Evolutionary conservation across 2,113 vertebrate species (phyloP), one percentile per base, ranked within the genome.

Genomic region (Syrrhaptes paradoxus): DNA sequence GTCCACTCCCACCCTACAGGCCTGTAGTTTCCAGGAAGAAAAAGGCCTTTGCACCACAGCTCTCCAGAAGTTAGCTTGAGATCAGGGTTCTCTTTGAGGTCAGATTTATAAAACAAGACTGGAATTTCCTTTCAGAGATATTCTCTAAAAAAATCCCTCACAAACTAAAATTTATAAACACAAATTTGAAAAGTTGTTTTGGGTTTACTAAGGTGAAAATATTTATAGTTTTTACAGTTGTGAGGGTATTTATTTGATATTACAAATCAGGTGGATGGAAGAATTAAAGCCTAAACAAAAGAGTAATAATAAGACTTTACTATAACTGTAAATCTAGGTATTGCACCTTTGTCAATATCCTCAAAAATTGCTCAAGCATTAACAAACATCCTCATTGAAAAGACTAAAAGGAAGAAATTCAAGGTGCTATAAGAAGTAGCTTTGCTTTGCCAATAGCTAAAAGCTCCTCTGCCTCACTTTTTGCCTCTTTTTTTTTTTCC

Each of bases 1-100:
- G 61, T 49, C 26, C 1, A 1, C 62, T 70, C 41, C 41, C 0
- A 1, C 46, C 6, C 57, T 24, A 17, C 7, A 15, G 29, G 28
- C 51, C 45, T 20, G 31, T 2, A 25, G 51, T 22, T 31, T 24
- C 58, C 49, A 8, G 18, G 49, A 52, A 70, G 34, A 74, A 52
- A 89, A 92, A 82, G 46, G 41, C 13, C 36, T 75, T 63, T 79
- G n/a, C 41, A 71, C 7, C 9, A 20, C 36, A 62, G 18, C 7
- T 62, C 67, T 81, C 77, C 36, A 52, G 31, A 90, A 59, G 28
- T 31, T 13, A 12, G 29, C 49, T 13, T 57, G 45, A 73, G 49
- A 51, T 43, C 34, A n/a, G 31, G 9, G 22, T 31, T 74, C 65
- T 85, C 41, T 78, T 43, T 41, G 31, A 74, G 41, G 51, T 61